Base-by-base conservation (phyloP, 2,888 invertebrate species). In the Junonia oenone region DNA sequence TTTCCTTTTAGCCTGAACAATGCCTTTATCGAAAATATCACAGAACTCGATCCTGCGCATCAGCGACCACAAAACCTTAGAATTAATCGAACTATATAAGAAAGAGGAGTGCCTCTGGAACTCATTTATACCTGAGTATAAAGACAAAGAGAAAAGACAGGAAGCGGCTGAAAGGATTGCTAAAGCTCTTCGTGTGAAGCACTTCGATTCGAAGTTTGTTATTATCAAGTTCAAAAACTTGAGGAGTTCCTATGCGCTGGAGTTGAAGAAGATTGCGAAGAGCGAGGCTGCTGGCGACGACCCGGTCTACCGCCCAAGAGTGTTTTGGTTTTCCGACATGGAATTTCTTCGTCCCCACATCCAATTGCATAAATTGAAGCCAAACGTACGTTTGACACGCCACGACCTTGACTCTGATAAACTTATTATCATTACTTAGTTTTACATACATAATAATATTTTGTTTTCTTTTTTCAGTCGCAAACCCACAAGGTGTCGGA, bases 141-240 rank as follows among this genome's bases (percentile, higher is more conserved):
- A 69, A 14, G 68, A 71, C 51, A 67, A 67, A 17, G 57, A 46
- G 11, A 65, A 67, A 14, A 53, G 76, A 2, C 11, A 55, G 8
- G 48, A 51, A 2, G 78, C 82, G 0, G 66, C 72, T 0, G 61
- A 69, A 0, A 61, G 68, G 5, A 81, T 86, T 29, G 78, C 83
- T 0, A 50, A 63, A 1, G 67, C 65, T 19, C 64, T 86, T 17
- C 63, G 71, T 48, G 64, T 82, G 6, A 67, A 69, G 0, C 66
- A 76, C 48, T 83, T 86, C 55, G 70, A 67, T 6, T 60, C 68
- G 0, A 61, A 63, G n/a, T 78, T 82, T 51, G 82, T 81, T 0
- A 56, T 73, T 17, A 71, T 73, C 33, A 86, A 86, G 65, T 78
- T 83, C 35, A 84, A 78, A 63, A 86, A 81, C 45, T 43, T 84